Evolutionary conservation across 2,888 invertebrate genomes (phyloP).

Genomic region (Scrobipalpa atriplicella): DNA sequence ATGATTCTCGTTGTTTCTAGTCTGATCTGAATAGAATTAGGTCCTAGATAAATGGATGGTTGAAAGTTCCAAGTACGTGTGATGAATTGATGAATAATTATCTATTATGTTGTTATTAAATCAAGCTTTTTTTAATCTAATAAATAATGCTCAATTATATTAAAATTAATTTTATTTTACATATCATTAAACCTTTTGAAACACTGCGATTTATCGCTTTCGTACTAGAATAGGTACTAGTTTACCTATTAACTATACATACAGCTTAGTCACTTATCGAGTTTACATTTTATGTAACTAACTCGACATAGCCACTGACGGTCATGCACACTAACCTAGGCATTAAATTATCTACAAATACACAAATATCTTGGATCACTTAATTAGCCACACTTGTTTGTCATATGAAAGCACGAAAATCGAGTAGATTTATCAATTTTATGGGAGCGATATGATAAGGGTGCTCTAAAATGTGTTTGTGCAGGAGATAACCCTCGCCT

Average conservation of each 20-base stretch:
- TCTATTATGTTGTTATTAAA: background rate
- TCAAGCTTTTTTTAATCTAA: conserved; percentile 7
- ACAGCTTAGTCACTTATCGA: no score
- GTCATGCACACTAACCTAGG: no score
- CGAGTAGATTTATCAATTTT: background rate
- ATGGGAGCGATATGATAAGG: conserved; percentile 2
- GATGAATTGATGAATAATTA: background rate
- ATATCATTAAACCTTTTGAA: background rate
- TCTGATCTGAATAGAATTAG: background rate
- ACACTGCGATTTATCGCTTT: no score
- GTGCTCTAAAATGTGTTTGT: conserved; percentile 11
- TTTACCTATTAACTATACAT: no score
- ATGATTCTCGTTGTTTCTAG: conserved; percentile 7
- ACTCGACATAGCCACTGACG: no score
- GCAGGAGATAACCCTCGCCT: conserved; percentile 23
- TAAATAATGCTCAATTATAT: conserved; percentile 21
- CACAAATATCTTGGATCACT: no score
- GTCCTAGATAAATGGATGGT: background rate
- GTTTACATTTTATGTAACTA: no score
- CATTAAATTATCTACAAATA: no score
- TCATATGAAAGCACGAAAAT: background rate
- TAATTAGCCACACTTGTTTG: no score
- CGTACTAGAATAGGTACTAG: no score
- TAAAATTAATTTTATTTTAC: background rate
- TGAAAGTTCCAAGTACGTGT: conserved; percentile 3